Base-by-base conservation (phyloP, 2,797 vertebrate species). In the Epinephelus coioides region DNA sequence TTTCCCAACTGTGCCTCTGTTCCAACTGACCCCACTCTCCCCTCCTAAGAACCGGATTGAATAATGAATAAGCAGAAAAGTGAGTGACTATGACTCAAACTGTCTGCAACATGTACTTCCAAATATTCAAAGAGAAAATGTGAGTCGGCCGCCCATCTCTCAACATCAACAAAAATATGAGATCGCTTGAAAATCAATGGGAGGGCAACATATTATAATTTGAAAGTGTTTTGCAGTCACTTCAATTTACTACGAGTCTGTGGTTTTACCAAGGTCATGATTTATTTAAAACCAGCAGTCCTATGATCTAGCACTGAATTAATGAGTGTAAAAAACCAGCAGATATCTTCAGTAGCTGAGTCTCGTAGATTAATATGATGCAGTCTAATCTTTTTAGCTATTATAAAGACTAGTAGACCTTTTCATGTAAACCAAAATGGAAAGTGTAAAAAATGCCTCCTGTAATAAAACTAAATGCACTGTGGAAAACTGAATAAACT, bases 271-370 rank as follows among this genome's bases (percentile, higher is more conserved):
- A 73, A 61, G 77, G 69, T 81, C 64, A 84, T 88, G n/a, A 84
- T 87, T 88, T 81, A 89, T 92, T 88, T 74, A 88, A 73, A 76
- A 56, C 43, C 59, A 46, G 69, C 64, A 68, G 73, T 40, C 47
- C 55, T 67, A 38, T 77, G 81, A 89, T 87, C 68, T 73, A 65
- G 54, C 61, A 23, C 73, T 74, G 81, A 87, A 81, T 87, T 86
- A 84, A 86, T 84, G 69, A 76, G 61, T 54, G 30, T 71, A 73
- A 55, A 73, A 83, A 82, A 53, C 69, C 34, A 68, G 38, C 14
- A 70, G 25, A 60, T 44, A 2, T 30, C 47, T 43, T 53, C 34
- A 46, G 49, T 50, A n/a, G 54, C 60, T 43, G n/a, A 38, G 61
- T 62, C 59, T 68, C 44, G 23, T 30, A 63, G 53, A 84, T 81